Conservation (phyloP, 2,888 invertebrate species). For the Limnephilus auricula region DNA sequence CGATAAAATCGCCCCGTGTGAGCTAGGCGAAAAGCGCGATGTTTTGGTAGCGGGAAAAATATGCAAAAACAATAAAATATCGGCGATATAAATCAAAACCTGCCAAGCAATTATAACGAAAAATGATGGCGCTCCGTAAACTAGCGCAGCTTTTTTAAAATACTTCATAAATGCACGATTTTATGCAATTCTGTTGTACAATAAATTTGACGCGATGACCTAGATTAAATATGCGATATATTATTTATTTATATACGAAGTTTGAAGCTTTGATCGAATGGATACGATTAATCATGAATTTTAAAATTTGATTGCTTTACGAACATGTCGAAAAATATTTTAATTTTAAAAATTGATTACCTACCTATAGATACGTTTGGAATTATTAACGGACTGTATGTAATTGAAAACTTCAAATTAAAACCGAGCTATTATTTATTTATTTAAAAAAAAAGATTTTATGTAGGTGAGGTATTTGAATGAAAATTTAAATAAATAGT, state of each 20-base stretch:
- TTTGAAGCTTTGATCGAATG: not conserved
- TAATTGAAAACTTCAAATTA: too few species aligned
- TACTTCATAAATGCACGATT: not conserved
- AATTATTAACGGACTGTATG: not conserved
- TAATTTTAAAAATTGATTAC: not conserved
- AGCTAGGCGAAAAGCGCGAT: too few species aligned
- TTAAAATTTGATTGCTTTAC: not conserved
- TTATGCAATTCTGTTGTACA: not conserved
- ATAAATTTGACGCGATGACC: not conserved
- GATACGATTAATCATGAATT: not conserved
- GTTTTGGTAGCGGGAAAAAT: not conserved
- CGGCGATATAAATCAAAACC: not conserved
- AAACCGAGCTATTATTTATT: not conserved
- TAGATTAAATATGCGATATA: not conserved
- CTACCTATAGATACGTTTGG: not conserved
- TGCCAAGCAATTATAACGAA: not conserved
- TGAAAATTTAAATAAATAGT: too few species aligned
- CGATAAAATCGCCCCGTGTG: too few species aligned
- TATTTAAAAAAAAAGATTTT: not conserved
- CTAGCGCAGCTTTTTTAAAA: not conserved
- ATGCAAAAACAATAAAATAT: slow-evolving; percentile 27
- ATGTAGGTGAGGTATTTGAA: too few species aligned
- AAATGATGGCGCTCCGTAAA: not conserved
- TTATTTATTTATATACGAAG: not conserved
- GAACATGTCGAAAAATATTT: not conserved